These are phyloP conservation scores for Lasioglossum figueresi DNA, from an alignment of 2,888 invertebrate genomes.

Conservation along the genomic window DNA sequence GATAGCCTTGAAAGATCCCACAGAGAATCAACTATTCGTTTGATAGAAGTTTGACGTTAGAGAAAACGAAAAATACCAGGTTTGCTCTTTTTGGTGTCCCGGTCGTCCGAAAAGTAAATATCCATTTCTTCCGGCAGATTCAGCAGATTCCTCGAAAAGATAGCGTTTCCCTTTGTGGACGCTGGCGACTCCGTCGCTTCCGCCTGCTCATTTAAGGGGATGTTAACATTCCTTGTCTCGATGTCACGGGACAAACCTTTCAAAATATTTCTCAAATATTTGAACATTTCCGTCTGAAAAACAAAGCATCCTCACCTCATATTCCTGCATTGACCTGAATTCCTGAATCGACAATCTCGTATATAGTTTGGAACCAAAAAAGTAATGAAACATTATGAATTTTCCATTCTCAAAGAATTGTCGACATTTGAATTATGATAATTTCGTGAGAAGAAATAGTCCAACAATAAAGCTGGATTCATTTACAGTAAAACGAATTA, in stretches of 20 bases:
- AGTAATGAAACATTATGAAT: no score
- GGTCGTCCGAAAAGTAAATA: conserved; percentile 18
- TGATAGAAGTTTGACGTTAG: neutral
- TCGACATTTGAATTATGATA: no score
- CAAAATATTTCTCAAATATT: conserved; percentile 52
- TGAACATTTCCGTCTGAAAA: conserved; percentile 63
- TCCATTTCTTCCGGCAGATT: conserved; percentile 29
- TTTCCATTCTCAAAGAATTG: no score
- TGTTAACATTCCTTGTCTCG: conserved; percentile 30
- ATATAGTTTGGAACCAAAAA: no score
- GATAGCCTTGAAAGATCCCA: neutral
- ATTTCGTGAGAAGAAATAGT: no score
- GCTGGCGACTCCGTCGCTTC: conserved; percentile 3
- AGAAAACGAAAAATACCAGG: conserved; percentile 24
- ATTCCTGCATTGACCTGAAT: no score
- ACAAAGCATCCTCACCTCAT: neutral
- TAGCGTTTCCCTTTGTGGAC: conserved; percentile 26
- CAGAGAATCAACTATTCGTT: no score
- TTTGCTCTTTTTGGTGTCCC: conserved; percentile 12
- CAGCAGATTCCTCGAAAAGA: conserved; percentile 17
- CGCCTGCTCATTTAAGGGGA: conserved; percentile 25
- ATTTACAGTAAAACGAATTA: no score
- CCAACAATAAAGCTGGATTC: no score
- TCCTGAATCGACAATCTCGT: neutral
- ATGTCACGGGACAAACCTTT: conserved; percentile 32